Evolutionary conservation across 2,888 invertebrate genomes (phyloP).

Genomic region (Camptogramma bilineatum): DNA sequence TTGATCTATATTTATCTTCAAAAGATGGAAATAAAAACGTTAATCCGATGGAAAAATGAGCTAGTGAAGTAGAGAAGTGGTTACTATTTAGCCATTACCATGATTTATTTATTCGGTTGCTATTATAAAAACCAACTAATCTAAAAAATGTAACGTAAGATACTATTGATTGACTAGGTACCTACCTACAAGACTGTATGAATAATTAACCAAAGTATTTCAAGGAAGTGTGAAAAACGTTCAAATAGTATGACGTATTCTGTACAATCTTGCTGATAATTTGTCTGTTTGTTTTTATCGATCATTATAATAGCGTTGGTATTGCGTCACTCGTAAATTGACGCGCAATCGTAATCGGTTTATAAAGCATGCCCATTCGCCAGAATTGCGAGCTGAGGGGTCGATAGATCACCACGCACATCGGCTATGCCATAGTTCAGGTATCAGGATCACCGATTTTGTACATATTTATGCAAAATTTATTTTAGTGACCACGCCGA

Average conservation of each 20-base stretch:
- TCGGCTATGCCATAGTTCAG: not conserved
- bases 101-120: no score
- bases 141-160: no score
- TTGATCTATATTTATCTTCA: not conserved
- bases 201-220: not conserved
- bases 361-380: slow-evolving; percentile 53
- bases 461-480: slow-evolving; percentile 22
- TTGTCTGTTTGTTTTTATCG: slow-evolving; percentile 17
- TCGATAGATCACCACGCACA: slow-evolving; percentile 10
- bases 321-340: slow-evolving; percentile 67
- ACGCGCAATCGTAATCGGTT: slow-evolving; percentile 71
- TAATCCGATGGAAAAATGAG: not conserved
- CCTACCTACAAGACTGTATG: not conserved
- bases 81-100: no score
- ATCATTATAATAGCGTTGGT: slow-evolving; percentile 50
- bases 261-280: slow-evolving; percentile 10
- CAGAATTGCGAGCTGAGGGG: slow-evolving; percentile 6
- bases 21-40: not conserved
- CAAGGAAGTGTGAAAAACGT: slow-evolving; percentile 16
- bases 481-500: slow-evolving; percentile 16
- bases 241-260: slow-evolving; percentile 47
- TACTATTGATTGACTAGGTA: no score
- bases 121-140: no score
- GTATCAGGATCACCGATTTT: slow-evolving; percentile 9
- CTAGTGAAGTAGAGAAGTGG: no score